These are phyloP conservation scores for Erebia aethiops DNA, from an alignment of 2,888 invertebrate genomes.

Conservation along the genomic window DNA sequence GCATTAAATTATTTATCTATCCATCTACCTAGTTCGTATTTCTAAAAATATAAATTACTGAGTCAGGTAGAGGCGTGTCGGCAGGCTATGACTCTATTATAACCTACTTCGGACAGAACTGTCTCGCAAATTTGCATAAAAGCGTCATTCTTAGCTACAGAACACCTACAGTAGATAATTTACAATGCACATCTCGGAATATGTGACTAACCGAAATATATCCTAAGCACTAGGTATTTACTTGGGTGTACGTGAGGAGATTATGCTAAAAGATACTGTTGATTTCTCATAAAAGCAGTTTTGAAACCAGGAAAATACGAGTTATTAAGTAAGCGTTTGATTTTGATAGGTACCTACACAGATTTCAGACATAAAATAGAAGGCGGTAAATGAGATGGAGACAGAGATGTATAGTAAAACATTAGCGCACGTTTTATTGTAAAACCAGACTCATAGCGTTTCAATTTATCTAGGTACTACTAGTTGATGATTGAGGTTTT, in stretches of 20 bases:
- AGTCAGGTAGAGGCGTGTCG: not conserved
- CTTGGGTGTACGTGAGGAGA: slow-evolving; percentile 26
- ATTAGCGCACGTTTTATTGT: too few species aligned
- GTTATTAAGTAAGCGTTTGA: not conserved
- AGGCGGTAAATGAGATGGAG: too few species aligned
- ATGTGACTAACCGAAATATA: slow-evolving; percentile 30
- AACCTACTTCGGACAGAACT: slow-evolving; percentile 24
- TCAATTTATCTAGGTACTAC: too few species aligned
- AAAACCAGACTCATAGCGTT: too few species aligned
- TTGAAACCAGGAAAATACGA: slow-evolving; percentile 27
- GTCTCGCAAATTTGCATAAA: slow-evolving; percentile 33
- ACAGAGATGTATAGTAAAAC: too few species aligned
- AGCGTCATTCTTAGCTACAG: slow-evolving; percentile 30
- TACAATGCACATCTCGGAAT: slow-evolving; percentile 28
- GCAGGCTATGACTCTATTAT: slow-evolving; percentile 8
- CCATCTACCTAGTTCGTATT: not conserved
- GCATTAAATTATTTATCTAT: not conserved
- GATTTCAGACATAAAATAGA: too few species aligned
- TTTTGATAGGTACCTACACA: too few species aligned
- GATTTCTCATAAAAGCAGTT: slow-evolving; percentile 3
- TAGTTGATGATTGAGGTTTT: too few species aligned
- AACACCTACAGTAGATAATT: slow-evolving; percentile 30
- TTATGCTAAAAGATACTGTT: not conserved
- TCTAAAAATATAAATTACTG: not conserved
- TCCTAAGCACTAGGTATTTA: not conserved